Conservation (phyloP, 2,113 vertebrate species). For the Tachycineta bicolor region DNA sequence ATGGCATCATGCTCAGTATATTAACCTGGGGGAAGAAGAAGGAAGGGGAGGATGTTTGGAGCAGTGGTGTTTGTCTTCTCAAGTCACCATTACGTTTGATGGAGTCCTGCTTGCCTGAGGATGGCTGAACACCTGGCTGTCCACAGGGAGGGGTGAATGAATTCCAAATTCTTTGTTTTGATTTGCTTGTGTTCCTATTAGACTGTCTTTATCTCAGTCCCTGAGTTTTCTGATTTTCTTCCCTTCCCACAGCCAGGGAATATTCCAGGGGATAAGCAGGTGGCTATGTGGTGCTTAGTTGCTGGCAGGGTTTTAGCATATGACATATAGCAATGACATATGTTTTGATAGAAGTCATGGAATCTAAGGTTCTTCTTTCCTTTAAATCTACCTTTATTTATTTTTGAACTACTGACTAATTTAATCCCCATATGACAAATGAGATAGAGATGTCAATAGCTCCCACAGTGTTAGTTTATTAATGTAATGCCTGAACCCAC, state of each 20-base stretch:
- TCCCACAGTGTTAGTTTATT: neutral
- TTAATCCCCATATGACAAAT: neutral
- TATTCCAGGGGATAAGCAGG: neutral
- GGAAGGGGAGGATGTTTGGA: neutral
- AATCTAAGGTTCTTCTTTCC: neutral
- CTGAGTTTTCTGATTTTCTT: neutral
- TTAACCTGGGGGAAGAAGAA: neutral
- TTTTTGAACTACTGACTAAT: neutral
- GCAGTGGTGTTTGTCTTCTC: accelerated
- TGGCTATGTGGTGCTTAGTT: neutral
- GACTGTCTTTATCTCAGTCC: neutral
- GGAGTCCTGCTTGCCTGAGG: neutral
- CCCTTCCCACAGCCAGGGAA: neutral
- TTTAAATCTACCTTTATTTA: neutral
- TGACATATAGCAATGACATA: neutral
- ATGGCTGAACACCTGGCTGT: neutral
- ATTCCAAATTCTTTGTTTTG: neutral
- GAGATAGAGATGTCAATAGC: neutral
- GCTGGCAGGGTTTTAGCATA: neutral
- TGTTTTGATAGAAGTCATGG: neutral
- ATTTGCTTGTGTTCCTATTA: neutral
- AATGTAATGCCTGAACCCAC: neutral
- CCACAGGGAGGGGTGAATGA: neutral
- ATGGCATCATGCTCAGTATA: neutral
- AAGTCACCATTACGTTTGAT: neutral